Evolutionary conservation across 2,113 vertebrate genomes (phyloP), one percentile per base, ranked within the genome.

Genomic region (Atractosteus spatula): DNA sequence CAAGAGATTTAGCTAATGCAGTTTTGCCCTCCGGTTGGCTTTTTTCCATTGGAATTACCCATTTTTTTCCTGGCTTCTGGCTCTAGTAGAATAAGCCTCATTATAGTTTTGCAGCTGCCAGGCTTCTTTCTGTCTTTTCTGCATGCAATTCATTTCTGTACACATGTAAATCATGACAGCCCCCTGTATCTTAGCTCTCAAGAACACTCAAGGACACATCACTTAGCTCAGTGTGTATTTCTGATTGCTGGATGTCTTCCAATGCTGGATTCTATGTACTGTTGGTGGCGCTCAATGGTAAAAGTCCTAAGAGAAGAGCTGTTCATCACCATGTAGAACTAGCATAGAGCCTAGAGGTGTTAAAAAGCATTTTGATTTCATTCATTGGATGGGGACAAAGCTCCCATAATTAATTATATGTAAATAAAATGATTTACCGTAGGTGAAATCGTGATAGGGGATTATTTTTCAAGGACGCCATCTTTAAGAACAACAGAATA

Each of bases 1-100:
- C 72, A 62, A 79, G 84, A 74, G 74, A 71, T 76, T 76, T 73
- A 71, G 70, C 71, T 77, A 81, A 81, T 71, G 69, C 62, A 76
- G 41, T 7, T 7, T 43, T 81, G 76, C 70, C 80, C 74, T 43
- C 11, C 68, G 68, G 74, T 65, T 0, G 64, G 61, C 68, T 75
- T 71, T 73, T 61, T 71, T 42, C 67, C 17, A 71, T 61, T 55
- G 29, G 51, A 74, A 72, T 51, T 11, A 66, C 13, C 43, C 11
- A 70, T 75, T 76, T 68, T 68, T 59, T 62, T 41, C 11, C 65
- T 42, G 47, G 45, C n/a, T 44, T 70, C 13, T 55, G 2, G 14
- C 64, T 54, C 44, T n/a, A 62, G 64, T 64, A 13, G 62, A 66
- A 45, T 73, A 54, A 42, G 55, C 42, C 56, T 47, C 56, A 66